Conservation (phyloP, 2,888 invertebrate genomes). For the Lutraria lutraria region DNA sequence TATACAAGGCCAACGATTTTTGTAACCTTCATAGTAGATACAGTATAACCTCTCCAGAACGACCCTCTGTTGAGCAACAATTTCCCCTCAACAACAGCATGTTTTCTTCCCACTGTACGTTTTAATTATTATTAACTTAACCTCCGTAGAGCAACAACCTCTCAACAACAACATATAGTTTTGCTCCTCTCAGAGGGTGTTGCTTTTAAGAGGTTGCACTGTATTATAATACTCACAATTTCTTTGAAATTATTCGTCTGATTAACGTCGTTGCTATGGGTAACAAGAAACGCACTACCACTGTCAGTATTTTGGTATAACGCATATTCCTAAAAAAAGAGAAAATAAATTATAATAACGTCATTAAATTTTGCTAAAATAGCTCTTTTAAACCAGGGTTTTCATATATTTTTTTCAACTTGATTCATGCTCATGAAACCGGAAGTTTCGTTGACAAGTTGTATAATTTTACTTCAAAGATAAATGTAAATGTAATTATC, state of each 20-base stretch:
- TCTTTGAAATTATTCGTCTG: not conserved
- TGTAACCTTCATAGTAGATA: too few relatives aligned
- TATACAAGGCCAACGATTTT: not conserved
- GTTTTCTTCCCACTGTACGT: too few relatives aligned
- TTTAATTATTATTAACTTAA: too few relatives aligned
- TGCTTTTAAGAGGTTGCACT: too few relatives aligned
- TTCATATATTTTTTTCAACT: too few relatives aligned
- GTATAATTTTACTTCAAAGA: not conserved
- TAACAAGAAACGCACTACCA: constrained; percentile 14
- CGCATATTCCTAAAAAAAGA: constrained; percentile 30
- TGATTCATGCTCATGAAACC: not conserved
- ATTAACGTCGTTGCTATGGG: not conserved
- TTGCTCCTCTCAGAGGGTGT: too few relatives aligned
- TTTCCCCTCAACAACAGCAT: too few relatives aligned
- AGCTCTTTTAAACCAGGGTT: too few relatives aligned
- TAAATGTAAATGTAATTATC: not conserved
- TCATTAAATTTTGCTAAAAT: too few relatives aligned
- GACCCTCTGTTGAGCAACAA: too few relatives aligned
- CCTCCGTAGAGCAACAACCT: too few relatives aligned
- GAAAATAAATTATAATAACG: not conserved
- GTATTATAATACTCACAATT: not conserved
- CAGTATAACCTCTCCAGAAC: not conserved
- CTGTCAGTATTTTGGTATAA: not conserved
- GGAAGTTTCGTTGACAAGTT: not conserved
- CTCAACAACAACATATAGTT: too few relatives aligned